A percentile compares a stretch with the other conserved stretches of the same genome.
phyloP scores from a whole-genome alignment of 2,113 vertebrate species.

The Microcebus tavaratra region DNA sequence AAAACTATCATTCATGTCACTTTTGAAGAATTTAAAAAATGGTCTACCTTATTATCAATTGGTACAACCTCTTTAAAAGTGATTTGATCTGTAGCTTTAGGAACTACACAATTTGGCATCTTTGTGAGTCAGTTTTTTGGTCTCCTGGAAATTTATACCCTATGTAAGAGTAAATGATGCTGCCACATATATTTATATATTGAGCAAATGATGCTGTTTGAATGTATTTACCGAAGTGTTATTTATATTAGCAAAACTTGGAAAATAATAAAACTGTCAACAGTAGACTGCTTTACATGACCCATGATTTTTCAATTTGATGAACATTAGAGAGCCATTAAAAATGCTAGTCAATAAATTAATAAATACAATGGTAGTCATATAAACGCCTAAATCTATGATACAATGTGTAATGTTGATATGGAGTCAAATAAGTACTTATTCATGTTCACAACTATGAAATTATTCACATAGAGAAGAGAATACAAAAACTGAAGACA shows the following conservation, averaged over 20 bases:
- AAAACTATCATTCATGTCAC: neutral
- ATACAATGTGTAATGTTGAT: neutral
- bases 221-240: neutral
- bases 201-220: neutral
- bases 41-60: neutral
- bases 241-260: neutral
- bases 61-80: neutral
- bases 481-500: neutral
- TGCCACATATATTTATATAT: too few species aligned
- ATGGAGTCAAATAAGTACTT: neutral
- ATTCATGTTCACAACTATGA: neutral
- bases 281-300: neutral
- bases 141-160: neutral
- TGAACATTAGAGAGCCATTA: neutral
- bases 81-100: neutral
- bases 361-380: neutral
- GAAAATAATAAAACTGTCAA: neutral
- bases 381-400: neutral
- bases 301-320: neutral
- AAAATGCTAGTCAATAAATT: neutral
- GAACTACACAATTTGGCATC: neutral
- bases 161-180: neutral
- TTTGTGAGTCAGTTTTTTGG: neutral
- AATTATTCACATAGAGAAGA: neutral
- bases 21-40: constrained; percentile 6